phyloP scores from a whole-genome alignment of 2,888 invertebrate genomes.

The Esperia sulphurella region DNA sequence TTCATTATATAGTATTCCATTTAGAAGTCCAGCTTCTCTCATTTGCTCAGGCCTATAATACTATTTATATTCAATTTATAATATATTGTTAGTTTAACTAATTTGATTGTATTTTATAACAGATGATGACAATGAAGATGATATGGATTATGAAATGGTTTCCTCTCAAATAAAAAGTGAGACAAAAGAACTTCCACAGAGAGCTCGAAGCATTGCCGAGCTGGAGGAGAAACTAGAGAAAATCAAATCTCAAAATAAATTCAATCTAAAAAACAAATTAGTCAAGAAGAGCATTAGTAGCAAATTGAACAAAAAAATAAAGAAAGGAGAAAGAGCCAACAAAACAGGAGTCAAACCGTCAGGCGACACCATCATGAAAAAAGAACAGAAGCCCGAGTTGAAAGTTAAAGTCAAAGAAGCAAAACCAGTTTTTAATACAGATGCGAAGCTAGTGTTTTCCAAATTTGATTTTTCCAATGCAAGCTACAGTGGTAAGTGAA shows the following conservation, averaged over 20 bases:
- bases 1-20: too few species aligned
- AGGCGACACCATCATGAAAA: background rate
- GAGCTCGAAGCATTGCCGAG: slow-evolving; percentile 82
- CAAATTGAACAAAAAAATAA: slow-evolving; percentile 83
- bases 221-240: slow-evolving; percentile 81
- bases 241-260: slow-evolving; percentile 80
- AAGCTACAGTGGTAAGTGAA: slow-evolving; percentile 77
- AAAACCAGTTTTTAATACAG: slow-evolving; percentile 89
- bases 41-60: too few species aligned
- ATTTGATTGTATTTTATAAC: slow-evolving; percentile 15
- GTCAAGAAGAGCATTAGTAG: slow-evolving; percentile 83
- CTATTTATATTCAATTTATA: background rate
- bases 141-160: slow-evolving; percentile 54
- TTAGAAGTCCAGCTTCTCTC: too few species aligned
- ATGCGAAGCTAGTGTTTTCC: slow-evolving; percentile 93
- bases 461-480: slow-evolving; percentile 93
- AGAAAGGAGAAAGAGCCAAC: slow-evolving; percentile 31
- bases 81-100: background rate
- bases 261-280: slow-evolving; percentile 82
- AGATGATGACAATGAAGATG: slow-evolving; percentile 61
- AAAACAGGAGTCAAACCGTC: slow-evolving; percentile 38
- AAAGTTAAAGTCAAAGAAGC: slow-evolving; percentile 37
- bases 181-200: slow-evolving; percentile 47
- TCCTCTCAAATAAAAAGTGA: slow-evolving; percentile 37
- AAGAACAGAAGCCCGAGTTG: slow-evolving; percentile 22